Base-by-base conservation (phyloP, 2,888 invertebrate species). In the Ichneumon xanthorius region DNA sequence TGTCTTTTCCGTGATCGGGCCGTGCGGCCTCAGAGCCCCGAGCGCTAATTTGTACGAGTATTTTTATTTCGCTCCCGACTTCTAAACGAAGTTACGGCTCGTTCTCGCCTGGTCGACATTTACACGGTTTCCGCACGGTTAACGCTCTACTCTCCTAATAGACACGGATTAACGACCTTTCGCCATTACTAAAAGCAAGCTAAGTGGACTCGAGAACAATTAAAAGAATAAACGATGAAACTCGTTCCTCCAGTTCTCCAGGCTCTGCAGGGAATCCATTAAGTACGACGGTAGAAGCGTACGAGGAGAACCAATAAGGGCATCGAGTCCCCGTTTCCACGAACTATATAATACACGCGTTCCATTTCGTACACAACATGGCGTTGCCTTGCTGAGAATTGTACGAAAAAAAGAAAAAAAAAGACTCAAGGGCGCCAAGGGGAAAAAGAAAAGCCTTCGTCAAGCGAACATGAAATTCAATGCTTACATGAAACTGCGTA, bases 1-100 rank as follows among this genome's bases (percentile, higher is more conserved):
- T 40, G 61, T 61, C 58, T 58, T 80, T 80, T 82, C 76, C 82
- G 72, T 73, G 80, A 82, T 82, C 16, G 11, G 22, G 19, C n/a
- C 70, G 48, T 40, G 53, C 14, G 19, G 40, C 68, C 72, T 26
- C 19, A 14, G 37, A 55, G 53, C 19, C 70, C 2, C 6, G 55
- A 33, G 26, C 7, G 22, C n/a, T 53, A 76, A 48, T 19, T 19
- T 63, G 14, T 16, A 33, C 63, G 33, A 33, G 6, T 61, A 70
- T 61, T n/a, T 65, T 55, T 61, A 58, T 68, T 77, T 22, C 19
- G 26, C 50, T 73, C 73, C 50, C 19, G 33, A 16, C 33, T 9
- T 63, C 33, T n/a, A 63, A 63, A 30, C 33, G 63, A 63, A 33
- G 63, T 63, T 63, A 7, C 16, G 16, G 33, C 2, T 53, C 61